These are phyloP conservation scores for Heteromyza rotundicornis DNA, from an alignment of 2,888 invertebrate species.

Conservation along the genomic window DNA sequence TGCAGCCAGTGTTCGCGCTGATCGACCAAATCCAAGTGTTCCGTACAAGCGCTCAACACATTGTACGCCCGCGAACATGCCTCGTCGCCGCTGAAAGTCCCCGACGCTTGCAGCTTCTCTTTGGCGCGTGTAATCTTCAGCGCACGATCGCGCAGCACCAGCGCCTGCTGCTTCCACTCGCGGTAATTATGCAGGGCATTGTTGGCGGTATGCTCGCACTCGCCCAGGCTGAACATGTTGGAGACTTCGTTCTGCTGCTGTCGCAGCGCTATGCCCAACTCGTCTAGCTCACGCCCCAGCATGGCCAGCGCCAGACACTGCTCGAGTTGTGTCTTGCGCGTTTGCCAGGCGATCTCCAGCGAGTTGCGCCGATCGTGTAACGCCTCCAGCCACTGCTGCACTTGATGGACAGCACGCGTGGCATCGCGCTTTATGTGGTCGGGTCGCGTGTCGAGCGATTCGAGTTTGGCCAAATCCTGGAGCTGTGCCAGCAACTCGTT, in stretches of 20 bases:
- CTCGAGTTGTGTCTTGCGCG: constrained; percentile 76
- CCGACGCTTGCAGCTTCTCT: constrained; percentile 74
- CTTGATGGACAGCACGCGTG: constrained; percentile 67
- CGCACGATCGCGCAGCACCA: constrained; percentile 76
- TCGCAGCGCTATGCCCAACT: constrained; percentile 68
- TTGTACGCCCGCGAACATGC: constrained; percentile 72
- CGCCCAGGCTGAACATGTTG: constrained; percentile 67
- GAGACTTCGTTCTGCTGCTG: constrained; percentile 66
- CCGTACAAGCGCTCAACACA: constrained; percentile 71
- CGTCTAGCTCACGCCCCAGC: constrained; percentile 74
- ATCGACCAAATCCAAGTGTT: constrained; percentile 75
- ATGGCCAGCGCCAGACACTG: constrained; percentile 78
- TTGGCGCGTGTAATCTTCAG: constrained; percentile 79
- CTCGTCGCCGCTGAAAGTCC: constrained; percentile 74
- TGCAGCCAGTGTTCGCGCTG: constrained; percentile 72
- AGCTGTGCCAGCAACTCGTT: constrained; percentile 76
- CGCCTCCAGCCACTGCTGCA: constrained; percentile 77
- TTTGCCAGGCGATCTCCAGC: constrained; percentile 73
- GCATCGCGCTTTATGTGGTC: constrained; percentile 68
- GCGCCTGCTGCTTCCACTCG: constrained; percentile 74
- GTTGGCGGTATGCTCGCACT: constrained; percentile 73
- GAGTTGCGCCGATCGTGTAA: constrained; percentile 77
- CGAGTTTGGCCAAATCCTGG: constrained; percentile 75
- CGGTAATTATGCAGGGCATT: constrained; percentile 72
- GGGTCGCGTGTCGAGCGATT: constrained; percentile 77